phyloP scores from a whole-genome alignment of 2,888 invertebrate species.

The Andrena bicolor region DNA sequence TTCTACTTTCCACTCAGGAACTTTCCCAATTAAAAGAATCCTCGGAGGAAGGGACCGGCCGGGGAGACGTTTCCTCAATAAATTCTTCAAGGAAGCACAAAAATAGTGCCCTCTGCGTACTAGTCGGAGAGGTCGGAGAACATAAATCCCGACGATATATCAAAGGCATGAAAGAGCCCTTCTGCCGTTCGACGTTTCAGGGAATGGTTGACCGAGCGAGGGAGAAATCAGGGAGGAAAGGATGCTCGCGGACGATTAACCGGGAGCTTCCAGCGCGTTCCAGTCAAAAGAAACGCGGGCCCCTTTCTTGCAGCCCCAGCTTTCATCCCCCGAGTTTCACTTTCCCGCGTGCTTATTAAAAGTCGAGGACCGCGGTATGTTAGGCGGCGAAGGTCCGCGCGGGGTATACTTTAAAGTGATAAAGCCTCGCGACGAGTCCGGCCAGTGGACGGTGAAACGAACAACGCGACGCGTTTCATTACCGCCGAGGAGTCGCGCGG shows the following conservation, averaged over 20 bases:
- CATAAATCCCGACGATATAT: conserved; percentile 31
- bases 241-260: conserved; percentile 36
- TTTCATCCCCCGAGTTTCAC: conserved; percentile 21
- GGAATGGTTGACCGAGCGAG: neutral
- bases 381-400: conserved; percentile 13
- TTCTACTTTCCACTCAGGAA: neutral
- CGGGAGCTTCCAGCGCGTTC: neutral
- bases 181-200: conserved; percentile 22
- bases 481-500: neutral
- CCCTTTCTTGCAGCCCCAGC: conserved; percentile 11
- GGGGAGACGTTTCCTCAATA: neutral
- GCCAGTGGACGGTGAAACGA: neutral
- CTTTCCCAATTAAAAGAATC: neutral
- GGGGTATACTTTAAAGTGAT: neutral
- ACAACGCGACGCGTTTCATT: conserved; percentile 23
- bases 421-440: no score
- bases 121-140: neutral
- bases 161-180: conserved; percentile 13
- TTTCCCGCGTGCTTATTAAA: conserved; percentile 31
- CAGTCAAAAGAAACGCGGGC: neutral
- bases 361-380: neutral
- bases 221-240: conserved; percentile 18
- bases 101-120: neutral
- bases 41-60: neutral
- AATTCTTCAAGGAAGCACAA: neutral